Conservation (phyloP, 2,113 vertebrate species). For the Notothenia rossii region DNA sequence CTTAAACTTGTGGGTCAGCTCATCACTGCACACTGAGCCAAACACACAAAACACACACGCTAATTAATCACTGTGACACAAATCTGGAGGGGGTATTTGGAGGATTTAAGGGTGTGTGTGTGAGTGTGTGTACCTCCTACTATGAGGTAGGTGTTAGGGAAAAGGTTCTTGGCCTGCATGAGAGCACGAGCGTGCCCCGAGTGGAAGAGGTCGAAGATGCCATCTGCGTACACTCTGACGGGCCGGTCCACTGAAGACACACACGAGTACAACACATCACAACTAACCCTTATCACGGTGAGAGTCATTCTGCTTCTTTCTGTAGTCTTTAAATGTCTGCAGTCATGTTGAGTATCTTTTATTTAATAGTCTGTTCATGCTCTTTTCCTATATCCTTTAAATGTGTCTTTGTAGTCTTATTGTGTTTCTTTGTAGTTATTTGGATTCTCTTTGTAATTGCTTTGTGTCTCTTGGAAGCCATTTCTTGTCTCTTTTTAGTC, state of each 20-base stretch:
- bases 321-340: too few species aligned
- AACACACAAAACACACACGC: background rate
- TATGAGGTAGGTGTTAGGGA: slow-evolving; percentile 97
- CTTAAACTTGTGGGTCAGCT: slow-evolving; percentile 98
- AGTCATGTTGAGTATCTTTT: too few species aligned
- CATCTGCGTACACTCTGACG: slow-evolving; percentile 97
- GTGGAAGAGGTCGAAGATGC: slow-evolving; percentile 99
- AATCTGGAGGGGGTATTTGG: too few species aligned
- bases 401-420: too few species aligned
- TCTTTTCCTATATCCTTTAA: too few species aligned
- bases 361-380: too few species aligned
- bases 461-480: too few species aligned
- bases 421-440: too few species aligned
- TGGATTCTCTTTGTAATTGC: too few species aligned
- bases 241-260: slow-evolving; percentile 91
- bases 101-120: background rate
- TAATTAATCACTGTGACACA: background rate
- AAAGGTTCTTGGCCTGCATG: slow-evolving; percentile 99
- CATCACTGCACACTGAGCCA: slow-evolving; percentile 94
- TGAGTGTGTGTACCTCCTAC: slow-evolving; percentile 91
- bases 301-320: background rate
- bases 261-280: slow-evolving; percentile 55
- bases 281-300: too few species aligned
- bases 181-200: slow-evolving; percentile 97
- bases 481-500: too few species aligned